Base-by-base conservation (phyloP, 2,888 invertebrate genomes). In the Campoletis raptor region DNA sequence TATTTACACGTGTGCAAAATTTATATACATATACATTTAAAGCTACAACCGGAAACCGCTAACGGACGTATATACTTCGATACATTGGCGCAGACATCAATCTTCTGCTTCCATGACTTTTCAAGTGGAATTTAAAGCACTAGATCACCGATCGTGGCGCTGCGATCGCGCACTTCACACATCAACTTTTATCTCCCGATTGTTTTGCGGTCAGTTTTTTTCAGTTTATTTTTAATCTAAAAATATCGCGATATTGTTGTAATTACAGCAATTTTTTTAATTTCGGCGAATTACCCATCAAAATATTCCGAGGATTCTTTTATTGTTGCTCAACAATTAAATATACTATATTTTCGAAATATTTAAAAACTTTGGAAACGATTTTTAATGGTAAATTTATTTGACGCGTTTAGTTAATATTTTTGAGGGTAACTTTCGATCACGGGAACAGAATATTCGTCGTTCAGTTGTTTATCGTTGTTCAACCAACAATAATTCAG, bases 31-130 rank as follows among this genome's bases (percentile, higher is more conserved):
- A 48, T 40, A 57, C 48, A 45, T 30, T n/a, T 40, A 69, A 37
- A 66, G 52, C 82, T 70, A 70, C 85, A 78, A 87, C 80, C 88
- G 88, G 88, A 88, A 89, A 85, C 86, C 80, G 85, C 83, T 77
- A 85, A 84, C 85, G 83, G 88, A 80, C 86, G 88, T 79, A 72
- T 78, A 70, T 52, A 77, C 30, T n/a, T 36, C 45, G 36, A 18
- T 12, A 45, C 88, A 89, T 85, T 81, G 88, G 88, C 88, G 88
- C 69, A 69, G 88, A 45, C 6, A 48, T 30, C 45, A 57, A 70
- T 54, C 52, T 78, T 40, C 54, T 69, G 10, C 52, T 83, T 66
- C 24, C 24, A 0, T n/a, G 36, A 52, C 21, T 61, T 24, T 6
- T 37, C 54, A 52, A 30, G 24, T 37, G 57, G 36, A 6, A 15